Evolutionary conservation across 2,888 invertebrate genomes (phyloP), one percentile per base, ranked within the genome.

Genomic region (Rutpela maculata): DNA sequence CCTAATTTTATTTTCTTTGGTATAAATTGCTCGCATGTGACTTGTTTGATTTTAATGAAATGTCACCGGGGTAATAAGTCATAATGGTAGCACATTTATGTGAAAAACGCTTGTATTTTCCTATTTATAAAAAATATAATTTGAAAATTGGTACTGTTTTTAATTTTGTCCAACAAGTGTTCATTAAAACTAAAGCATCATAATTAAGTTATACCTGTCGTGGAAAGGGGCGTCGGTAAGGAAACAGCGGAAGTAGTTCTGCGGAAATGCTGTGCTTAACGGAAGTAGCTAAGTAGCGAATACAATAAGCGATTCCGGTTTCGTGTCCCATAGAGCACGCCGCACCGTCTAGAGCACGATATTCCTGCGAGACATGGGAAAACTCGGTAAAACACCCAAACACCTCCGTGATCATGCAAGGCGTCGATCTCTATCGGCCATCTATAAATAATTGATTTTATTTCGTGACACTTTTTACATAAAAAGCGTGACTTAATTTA

Each of bases 221-320:
- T 77, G 78, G 70, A 76, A 74, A 65, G 83, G 83, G 77, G 59
- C 59, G 55, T 79, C 81, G 84, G 22, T 87, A 88, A 89, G 89
- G 88, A 89, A 89, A 88, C 87, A 84, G 84, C 88, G 89, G 89
- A 89, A 89, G 88, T 86, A 85, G 86, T 85, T 84, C 86, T 86
- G 87, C 89, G 89, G 89, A 90, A 90, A 88, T 87, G 87, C 87
- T 86, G 86, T 87, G 87, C 84, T 88, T 87, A 86, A 83, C 88
- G 90, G 90, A 90, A 89, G 89, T 87, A 87, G 88, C 89, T 90
- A 89, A 90, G 89, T 89, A 89, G 90, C 86, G 87, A 86, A 83
- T 86, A 90, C 90, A 90, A 90, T 90, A 86, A 89, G 88, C 87
- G 86, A 88, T 89, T 90, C 90, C 90, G 90, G 89, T 89, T 83